phyloP scores from a whole-genome alignment of 1,140 invertebrate species.

The Asobara japonica region DNA sequence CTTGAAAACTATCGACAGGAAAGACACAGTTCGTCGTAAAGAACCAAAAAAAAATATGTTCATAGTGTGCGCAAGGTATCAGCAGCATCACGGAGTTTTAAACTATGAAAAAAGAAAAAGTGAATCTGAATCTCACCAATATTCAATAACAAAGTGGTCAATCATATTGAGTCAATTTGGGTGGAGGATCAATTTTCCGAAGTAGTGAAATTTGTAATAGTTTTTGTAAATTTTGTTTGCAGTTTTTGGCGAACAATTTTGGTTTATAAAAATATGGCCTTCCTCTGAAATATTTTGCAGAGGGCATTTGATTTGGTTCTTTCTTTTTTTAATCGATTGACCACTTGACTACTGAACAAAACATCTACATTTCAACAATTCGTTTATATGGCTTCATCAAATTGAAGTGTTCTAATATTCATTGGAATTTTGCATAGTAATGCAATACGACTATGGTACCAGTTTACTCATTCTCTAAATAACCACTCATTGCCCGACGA shows the following conservation, averaged over 20 bases:
- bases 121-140: no score
- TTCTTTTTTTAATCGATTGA: no score
- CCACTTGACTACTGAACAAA: neutral
- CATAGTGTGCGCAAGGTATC: neutral
- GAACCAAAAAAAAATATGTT: neutral
- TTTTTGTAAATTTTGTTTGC: no score
- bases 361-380: neutral
- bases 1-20: neutral
- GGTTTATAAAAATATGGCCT: no score
- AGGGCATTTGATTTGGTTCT: no score
- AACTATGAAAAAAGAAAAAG: no score
- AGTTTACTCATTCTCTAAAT: neutral
- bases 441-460: neutral
- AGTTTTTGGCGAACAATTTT: no score
- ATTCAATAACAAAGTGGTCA: neutral
- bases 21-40: no score
- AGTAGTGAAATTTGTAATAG: no score
- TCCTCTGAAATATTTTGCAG: no score
- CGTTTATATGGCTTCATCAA: neutral
- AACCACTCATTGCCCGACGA: neutral
- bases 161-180: neutral
- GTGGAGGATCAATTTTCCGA: neutral
- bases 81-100: neutral
- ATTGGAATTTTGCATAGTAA: neutral
- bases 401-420: neutral